These are phyloP conservation scores for Asteroscopus sphinx DNA, from an alignment of 2,888 invertebrate genomes.

Conservation along the genomic window DNA sequence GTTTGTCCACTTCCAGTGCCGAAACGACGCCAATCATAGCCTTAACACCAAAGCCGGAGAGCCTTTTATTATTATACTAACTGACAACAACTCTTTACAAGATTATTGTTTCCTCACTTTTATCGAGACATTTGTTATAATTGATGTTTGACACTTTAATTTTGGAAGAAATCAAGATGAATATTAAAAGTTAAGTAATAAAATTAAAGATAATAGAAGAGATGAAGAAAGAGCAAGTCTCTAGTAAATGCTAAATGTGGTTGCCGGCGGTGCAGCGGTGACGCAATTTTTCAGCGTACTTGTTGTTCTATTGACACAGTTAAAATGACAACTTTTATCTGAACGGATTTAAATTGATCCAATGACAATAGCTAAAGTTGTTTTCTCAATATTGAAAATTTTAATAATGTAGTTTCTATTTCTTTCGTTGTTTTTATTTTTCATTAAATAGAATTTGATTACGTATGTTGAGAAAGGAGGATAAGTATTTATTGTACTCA, in stretches of 20 bases:
- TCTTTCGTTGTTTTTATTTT: conserved; percentile 4
- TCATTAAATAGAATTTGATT: conserved; percentile 18
- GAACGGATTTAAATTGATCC: conserved; percentile 48
- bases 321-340: conserved; percentile 48
- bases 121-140: conserved; percentile 11
- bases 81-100: conserved; percentile 39
- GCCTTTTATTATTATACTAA: conserved; percentile 50
- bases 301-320: conserved; percentile 52
- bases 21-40: conserved; percentile 78
- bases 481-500: conserved; percentile 24
- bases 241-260: conserved; percentile 30
- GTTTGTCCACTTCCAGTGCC: conserved; percentile 78
- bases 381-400: conserved; percentile 34
- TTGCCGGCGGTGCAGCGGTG: conserved; percentile 26
- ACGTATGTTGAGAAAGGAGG: conserved; percentile 11
- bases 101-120: conserved; percentile 40
- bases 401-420: conserved; percentile 22
- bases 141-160: conserved; percentile 4
- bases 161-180: background rate
- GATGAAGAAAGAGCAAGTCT: conserved; percentile 18
- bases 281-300: conserved; percentile 40
- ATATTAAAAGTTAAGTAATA: background rate
- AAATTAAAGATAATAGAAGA: background rate
- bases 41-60: conserved; percentile 69
- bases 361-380: conserved; percentile 35